Conservation (phyloP, 1,140 invertebrate genomes). For the Sipha flava region DNA sequence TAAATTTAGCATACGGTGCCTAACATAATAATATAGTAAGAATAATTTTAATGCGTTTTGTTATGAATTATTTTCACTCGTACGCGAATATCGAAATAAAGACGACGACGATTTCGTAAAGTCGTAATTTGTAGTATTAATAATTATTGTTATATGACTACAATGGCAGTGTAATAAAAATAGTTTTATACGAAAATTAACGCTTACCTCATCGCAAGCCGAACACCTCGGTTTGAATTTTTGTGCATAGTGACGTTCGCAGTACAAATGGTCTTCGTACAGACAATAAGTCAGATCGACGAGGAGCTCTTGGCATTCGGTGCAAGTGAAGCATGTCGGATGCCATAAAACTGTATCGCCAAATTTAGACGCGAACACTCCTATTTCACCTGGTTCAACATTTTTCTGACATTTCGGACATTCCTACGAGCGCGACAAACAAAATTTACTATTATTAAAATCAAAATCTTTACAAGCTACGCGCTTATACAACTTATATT, state of each 20-base stretch:
- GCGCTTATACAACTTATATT: too few relatives aligned
- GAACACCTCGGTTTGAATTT: slow-evolving; percentile 82
- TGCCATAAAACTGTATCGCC: slow-evolving; percentile 64
- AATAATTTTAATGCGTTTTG: too few relatives aligned
- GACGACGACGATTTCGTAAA: too few relatives aligned
- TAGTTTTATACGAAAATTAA: too few relatives aligned
- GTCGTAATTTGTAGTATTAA: too few relatives aligned
- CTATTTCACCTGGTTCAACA: slow-evolving; percentile 56
- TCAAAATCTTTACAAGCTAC: too few relatives aligned
- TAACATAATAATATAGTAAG: too few relatives aligned
- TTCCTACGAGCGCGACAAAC: slow-evolving; percentile 49
- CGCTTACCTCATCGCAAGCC: slow-evolving; percentile 87
- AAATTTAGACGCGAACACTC: slow-evolving; percentile 62
- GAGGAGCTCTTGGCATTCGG: slow-evolving; percentile 72
- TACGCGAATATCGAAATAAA: too few relatives aligned
- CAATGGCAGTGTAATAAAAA: too few relatives aligned
- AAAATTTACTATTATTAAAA: neutral
- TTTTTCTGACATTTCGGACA: slow-evolving; percentile 57
- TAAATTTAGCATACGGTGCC: too few relatives aligned
- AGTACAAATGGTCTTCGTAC: slow-evolving; percentile 74
- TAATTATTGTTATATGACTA: too few relatives aligned
- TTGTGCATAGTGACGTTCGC: slow-evolving; percentile 90
- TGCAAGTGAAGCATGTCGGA: slow-evolving; percentile 79
- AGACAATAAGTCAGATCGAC: slow-evolving; percentile 90
- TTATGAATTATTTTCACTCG: too few relatives aligned